Evolutionary conservation across 2,113 vertebrate species (phyloP), one percentile per base, ranked within the genome.

Genomic region (Rousettus leschenaultii): DNA sequence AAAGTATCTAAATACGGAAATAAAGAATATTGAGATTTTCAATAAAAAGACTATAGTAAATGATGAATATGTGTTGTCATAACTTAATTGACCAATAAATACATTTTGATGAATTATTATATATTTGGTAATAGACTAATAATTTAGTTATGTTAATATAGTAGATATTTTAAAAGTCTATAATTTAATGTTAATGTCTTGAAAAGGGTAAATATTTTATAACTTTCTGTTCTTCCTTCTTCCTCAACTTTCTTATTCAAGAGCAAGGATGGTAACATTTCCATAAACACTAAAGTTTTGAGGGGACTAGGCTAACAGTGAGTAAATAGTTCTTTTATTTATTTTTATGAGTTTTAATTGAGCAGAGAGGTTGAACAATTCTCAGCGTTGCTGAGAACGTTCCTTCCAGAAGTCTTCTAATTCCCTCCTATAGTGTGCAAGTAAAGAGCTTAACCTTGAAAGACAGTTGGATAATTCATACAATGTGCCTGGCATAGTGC

Each of bases 331-430:
- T 30, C 28, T 83, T 89, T 79, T 59, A 71, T 59, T 75, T 90
- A 90, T 35, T 94, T 97, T 75, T 59, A 75, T 89, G 30, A 7
- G 61, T 75, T 94, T 94, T 83, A 86, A 73, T 26, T 77, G 45
- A 28, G 33, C 30, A 85, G 70, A 74, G 33, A 90, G 16, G 28
- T 43, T 73, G 15, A 91, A 73, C 68, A 40, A 75, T 18, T 59
- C 51, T 57, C 53, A 86, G 6, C 24, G 75, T 70, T 89, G 55
- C 13, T 57, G n/a, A 89, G 12, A 55, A n/a, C 66, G 40, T 83
- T 73, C 40, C 70, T 61, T 51, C 66, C 15, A 77, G 59, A 92
- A 91, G 21, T 18, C 28, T 77, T n/a, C 22, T 38, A 75, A 61
- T 95, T 85, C 65, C 5, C 16, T 83, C 35, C 38, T 86, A 65